phyloP scores from a whole-genome alignment of 2,888 invertebrate genomes.

The Sarcophaga caerulescens region DNA sequence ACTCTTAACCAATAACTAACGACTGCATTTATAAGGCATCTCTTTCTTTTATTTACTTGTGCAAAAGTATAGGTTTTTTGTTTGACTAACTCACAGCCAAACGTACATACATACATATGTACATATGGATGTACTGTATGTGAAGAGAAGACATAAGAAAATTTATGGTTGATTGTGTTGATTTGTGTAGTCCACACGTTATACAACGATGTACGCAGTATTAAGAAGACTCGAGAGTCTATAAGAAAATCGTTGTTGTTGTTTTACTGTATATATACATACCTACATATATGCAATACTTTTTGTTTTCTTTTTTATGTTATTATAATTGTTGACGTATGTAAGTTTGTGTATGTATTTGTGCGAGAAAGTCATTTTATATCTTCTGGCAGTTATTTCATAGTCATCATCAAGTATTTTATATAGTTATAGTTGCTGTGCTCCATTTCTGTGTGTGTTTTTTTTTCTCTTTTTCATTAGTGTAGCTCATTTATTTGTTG shows the following conservation, averaged over 20 bases:
- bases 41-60: slow-evolving; percentile 50
- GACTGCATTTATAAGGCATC: slow-evolving; percentile 37
- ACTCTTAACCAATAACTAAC: slow-evolving; percentile 32
- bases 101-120: no score
- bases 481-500: slow-evolving; percentile 17
- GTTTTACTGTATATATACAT: background rate
- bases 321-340: background rate
- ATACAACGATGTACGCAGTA: background rate
- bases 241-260: slow-evolving; percentile 39
- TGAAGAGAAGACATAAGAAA: background rate
- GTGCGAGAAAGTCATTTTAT: slow-evolving; percentile 34
- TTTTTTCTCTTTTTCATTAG: background rate
- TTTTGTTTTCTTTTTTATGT: slow-evolving; percentile 7
- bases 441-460: background rate
- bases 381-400: slow-evolving; percentile 53
- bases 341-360: background rate
- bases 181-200: slow-evolving; percentile 44
- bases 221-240: slow-evolving; percentile 24
- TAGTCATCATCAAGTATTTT: slow-evolving; percentile 51
- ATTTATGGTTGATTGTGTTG: slow-evolving; percentile 41
- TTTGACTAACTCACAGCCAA: no score
- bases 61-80: background rate
- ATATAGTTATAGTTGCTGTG: slow-evolving; percentile 37
- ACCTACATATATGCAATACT: background rate
- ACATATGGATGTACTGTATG: no score